Conservation (phyloP, 2,797 vertebrate species). For the Phoebastria nigripes region DNA sequence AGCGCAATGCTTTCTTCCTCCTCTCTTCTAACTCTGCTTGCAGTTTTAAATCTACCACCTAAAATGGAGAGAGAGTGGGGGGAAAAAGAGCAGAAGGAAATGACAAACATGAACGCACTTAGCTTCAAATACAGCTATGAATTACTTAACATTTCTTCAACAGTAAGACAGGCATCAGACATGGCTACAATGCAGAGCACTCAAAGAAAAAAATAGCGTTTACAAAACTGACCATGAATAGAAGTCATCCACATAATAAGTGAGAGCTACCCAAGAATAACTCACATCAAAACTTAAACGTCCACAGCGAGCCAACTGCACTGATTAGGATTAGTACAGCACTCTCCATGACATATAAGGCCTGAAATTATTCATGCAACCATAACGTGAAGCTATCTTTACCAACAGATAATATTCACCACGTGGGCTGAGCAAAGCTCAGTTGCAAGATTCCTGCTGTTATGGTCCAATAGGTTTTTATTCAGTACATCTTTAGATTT, state of each 20-base stretch:
- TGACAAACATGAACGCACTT: background rate
- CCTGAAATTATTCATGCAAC: background rate
- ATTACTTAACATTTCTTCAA: background rate
- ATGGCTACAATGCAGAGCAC: background rate
- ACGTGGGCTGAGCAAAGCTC: background rate
- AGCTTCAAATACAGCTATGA: background rate
- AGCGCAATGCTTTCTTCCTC: constrained; percentile 78
- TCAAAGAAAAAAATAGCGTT: accelerated
- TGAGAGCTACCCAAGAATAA: background rate
- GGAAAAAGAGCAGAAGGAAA: background rate
- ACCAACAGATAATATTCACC: background rate
- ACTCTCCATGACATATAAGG: background rate
- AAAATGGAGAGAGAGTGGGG: background rate
- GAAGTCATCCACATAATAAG: background rate
- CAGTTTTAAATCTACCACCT: constrained; percentile 91
- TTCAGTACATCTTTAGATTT: background rate
- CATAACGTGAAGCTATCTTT: background rate
- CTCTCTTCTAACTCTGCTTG: constrained; percentile 86
- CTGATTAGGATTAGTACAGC: background rate
- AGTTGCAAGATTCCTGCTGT: background rate
- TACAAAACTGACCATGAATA: background rate
- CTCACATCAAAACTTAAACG: background rate
- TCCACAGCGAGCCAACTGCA: background rate
- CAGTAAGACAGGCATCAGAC: background rate
- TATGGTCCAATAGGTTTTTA: background rate